Percentiles rank a stretch among this genome's conserved stretches.
These are phyloP conservation scores for Charaxes varanes DNA, from an alignment of 1,140 invertebrate genomes.

Conservation along the genomic window DNA sequence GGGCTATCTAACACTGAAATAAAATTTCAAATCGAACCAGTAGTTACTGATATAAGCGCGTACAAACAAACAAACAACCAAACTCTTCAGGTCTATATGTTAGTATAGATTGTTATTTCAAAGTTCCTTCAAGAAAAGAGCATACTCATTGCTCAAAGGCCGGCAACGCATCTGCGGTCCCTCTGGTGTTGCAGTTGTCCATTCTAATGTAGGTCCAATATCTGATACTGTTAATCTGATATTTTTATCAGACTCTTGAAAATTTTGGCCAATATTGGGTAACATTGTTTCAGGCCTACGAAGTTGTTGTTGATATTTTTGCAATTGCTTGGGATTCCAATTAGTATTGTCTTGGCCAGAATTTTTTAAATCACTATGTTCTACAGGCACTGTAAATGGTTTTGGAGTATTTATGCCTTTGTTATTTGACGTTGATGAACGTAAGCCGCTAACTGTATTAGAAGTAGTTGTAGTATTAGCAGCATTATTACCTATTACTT, in stretches of 20 bases:
- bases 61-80: no score
- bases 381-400: conserved; percentile 52
- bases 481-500: conserved; percentile 11
- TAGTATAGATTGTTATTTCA: no score
- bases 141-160: no score
- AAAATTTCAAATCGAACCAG: no score
- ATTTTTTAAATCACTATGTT: conserved; percentile 12
- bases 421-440: conserved; percentile 49
- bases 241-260: conserved; percentile 3
- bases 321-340: conserved; percentile 21
- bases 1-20: no score
- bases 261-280: conserved; percentile 5
- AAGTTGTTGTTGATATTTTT: conserved; percentile 26
- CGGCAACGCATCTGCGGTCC: no score
- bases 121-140: no score
- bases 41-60: no score
- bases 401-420: conserved; percentile 61
- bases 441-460: conserved; percentile 17
- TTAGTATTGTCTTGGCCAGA: conserved; percentile 19
- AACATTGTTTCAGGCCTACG: conserved; percentile 18
- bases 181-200: no score
- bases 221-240: conserved; percentile 24
- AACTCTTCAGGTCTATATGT: no score
- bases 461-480: conserved; percentile 23
- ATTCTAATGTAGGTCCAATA: conserved; percentile 26